Conservation (phyloP, 1,140 invertebrate species). For the Psix sp. region DNA sequence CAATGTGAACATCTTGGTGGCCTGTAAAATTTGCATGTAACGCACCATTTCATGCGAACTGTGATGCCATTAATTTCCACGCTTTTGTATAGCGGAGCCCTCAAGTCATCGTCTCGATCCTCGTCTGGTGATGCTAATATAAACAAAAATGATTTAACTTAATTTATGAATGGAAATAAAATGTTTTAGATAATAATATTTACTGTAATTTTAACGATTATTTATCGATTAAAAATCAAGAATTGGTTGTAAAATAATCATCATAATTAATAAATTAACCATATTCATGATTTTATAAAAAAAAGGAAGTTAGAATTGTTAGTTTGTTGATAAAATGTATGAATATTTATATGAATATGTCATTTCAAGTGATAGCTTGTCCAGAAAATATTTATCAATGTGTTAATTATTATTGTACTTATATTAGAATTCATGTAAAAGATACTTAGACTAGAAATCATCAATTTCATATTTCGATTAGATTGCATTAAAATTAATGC, state of each 20-base stretch:
- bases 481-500: conserved; percentile 43
- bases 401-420: conserved; percentile 24
- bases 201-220: too few relatives aligned
- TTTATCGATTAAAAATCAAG: too few relatives aligned
- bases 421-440: conserved; percentile 45
- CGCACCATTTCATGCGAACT: conserved; percentile 99
- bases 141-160: conserved; percentile 11
- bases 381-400: too few relatives aligned
- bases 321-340: too few relatives aligned
- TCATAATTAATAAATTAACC: too few relatives aligned
- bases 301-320: too few relatives aligned
- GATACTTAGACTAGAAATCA: conserved; percentile 15
- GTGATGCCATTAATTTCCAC: conserved; percentile 99
- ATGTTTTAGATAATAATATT: too few relatives aligned
- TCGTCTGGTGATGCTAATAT: conserved; percentile 93
- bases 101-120: conserved; percentile 97
- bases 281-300: too few relatives aligned
- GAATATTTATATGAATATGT: too few relatives aligned
- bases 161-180: not conserved
- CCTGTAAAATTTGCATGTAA: conserved; percentile 99
- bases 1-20: conserved; percentile 99
- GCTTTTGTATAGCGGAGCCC: conserved; percentile 97
- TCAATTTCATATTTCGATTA: conserved; percentile 22
- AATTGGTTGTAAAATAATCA: too few relatives aligned
- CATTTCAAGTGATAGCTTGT: too few relatives aligned